Evolutionary conservation across 2,113 vertebrate genomes (phyloP), one percentile per base, ranked within the genome.

Genomic region (Tychaedon coryphoeus): DNA sequence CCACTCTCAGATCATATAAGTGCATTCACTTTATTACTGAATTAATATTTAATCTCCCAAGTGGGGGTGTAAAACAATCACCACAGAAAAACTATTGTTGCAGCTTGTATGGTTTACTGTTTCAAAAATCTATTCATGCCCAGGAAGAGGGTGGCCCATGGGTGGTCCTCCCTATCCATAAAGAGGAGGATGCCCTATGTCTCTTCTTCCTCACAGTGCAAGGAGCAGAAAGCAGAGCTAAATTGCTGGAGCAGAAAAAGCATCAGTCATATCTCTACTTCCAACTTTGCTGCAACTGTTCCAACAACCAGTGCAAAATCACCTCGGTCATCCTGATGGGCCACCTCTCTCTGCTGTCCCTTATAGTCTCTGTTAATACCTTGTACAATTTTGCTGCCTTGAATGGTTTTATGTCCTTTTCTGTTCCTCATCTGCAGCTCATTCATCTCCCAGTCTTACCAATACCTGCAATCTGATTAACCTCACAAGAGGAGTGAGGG

Each of bases 291-390:
- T 24, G 7, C 54, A 88, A 61, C 20, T 34, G 8, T 73, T 93
- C 45, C 40, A 42, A 69, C 29, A 88, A 56, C 15, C 26, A 38
- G 10, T 7, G 7, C n/a, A 84, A 61, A 88, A 70, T 5, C 51
- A 28, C 24, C 40, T 40, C 69, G 53, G 79, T 19, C 42, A 56
- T 8, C 19, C 16, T 7, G 25, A 60, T 4, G 9, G 51, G 34
- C 18, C 43, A 20, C 19, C 33, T 48, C 70, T 72, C 57, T 34
- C 75, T 45, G 60, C 18, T 31, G 19, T 13, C 61, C 45, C n/a
- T 64, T 36, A 47, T 0, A n/a, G 24, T n/a, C 66, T 57, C 47
- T 0, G 0, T 34, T 42, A 88, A 58, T 1, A 12, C 58, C 43
- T 54, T 31, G 17, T 11, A 81, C 26, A 66, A 14, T 34, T 36